Evolutionary conservation across 2,888 invertebrate genomes (phyloP).

Genomic region (Caenorhabditis auriculariae): DNA sequence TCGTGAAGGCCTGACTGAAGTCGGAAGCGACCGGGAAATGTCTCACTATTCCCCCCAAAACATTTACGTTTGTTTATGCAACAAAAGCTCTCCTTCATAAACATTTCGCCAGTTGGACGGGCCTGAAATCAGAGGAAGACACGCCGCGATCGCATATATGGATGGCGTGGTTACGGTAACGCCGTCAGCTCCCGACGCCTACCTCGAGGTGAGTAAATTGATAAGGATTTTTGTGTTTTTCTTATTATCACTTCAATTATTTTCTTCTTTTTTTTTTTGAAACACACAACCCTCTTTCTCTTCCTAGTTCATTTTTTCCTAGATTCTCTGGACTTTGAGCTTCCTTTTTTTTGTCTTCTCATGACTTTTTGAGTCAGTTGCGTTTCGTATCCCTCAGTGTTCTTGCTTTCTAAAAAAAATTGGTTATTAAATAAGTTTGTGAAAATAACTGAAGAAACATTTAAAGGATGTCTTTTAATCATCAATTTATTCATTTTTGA

Average conservation of each 20-base stretch:
- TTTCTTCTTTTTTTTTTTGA: no score
- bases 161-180: slow-evolving; percentile 90
- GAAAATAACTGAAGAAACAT: no score
- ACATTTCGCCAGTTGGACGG: slow-evolving; percentile 76
- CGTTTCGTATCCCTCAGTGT: no score
- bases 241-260: not conserved
- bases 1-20: slow-evolving; percentile 72
- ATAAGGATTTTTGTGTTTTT: not conserved
- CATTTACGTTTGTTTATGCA: slow-evolving; percentile 38
- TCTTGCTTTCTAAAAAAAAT: no score
- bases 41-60: slow-evolving; percentile 49
- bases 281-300: no score
- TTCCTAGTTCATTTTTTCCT: no score
- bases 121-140: slow-evolving; percentile 87
- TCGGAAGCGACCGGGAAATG: slow-evolving; percentile 74
- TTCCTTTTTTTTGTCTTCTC: no score
- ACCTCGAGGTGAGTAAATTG: slow-evolving; percentile 75
- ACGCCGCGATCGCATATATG: slow-evolving; percentile 88
- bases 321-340: no score
- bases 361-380: no score
- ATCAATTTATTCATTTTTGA: no score
- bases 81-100: not conserved
- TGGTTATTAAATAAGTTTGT: no score
- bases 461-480: no score
- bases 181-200: slow-evolving; percentile 87